Conservation (phyloP, 2,113 vertebrate genomes). For the Trichechus manatus region DNA sequence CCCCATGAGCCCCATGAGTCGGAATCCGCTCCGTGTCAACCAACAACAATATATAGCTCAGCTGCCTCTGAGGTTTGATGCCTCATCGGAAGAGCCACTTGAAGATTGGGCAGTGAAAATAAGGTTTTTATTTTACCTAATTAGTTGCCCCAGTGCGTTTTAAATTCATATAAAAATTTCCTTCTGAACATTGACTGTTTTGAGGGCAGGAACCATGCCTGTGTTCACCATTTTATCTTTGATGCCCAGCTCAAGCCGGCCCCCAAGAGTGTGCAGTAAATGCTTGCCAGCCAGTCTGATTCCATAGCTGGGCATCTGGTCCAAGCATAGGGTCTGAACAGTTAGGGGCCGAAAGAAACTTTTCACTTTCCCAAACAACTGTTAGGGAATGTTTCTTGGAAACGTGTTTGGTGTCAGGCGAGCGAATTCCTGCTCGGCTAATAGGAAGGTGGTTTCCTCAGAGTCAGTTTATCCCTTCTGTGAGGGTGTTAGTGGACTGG, state of each 20-base stretch:
- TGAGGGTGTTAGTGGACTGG: neutral
- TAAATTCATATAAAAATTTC: neutral
- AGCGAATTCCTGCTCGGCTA: neutral
- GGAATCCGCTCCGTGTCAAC: too few species aligned
- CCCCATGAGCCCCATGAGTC: too few species aligned
- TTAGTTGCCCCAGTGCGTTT: neutral
- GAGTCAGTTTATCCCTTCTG: neutral
- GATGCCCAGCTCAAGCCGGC: fast-evolving
- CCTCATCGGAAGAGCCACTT: neutral
- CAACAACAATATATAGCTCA: neutral
- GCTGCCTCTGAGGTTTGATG: neutral
- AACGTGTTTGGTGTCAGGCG: neutral
- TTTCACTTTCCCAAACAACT: neutral
- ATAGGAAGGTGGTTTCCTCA: neutral
- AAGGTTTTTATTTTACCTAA: neutral
- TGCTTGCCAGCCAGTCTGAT: neutral
- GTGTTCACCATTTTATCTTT: neutral
- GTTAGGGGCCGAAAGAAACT: neutral
- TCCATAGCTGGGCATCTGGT: neutral
- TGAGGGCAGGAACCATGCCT: neutral
- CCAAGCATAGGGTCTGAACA: neutral
- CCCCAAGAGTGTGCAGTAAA: neutral
- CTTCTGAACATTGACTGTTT: neutral
- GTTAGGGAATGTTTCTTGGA: neutral
- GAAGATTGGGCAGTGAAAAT: neutral